phyloP scores from a whole-genome alignment of 2,888 invertebrate species.

The Dasysyrphus tricinctus region DNA sequence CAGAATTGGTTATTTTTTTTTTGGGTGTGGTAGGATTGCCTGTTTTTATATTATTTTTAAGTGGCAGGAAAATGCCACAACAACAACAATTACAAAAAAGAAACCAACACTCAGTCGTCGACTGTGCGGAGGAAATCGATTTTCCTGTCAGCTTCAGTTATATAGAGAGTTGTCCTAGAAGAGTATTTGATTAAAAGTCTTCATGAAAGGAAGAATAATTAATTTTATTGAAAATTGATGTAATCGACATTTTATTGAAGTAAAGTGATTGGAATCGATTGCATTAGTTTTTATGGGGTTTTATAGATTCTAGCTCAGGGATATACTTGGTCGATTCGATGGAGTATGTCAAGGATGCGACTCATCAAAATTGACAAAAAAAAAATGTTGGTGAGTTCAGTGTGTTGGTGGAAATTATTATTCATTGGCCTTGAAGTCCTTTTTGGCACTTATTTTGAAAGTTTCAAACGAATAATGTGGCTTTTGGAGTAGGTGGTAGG shows the following conservation, averaged over 20 bases:
- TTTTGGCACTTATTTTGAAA: too few species aligned
- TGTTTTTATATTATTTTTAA: conserved; percentile 5
- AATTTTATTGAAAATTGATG: conserved; percentile 51
- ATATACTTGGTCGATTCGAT: too few species aligned
- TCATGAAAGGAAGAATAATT: conserved; percentile 30
- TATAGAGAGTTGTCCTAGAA: neutral
- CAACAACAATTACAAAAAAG: neutral
- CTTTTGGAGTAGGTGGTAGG: too few species aligned
- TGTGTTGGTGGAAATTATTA: too few species aligned
- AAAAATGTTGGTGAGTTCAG: too few species aligned
- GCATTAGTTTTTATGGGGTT: conserved; percentile 2
- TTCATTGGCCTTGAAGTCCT: too few species aligned
- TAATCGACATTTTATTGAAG: conserved; percentile 36
- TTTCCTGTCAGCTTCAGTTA: conserved; percentile 15
- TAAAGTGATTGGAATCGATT: conserved; percentile 15
- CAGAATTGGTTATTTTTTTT: conserved; percentile 41
- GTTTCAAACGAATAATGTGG: too few species aligned
- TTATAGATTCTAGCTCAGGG: neutral
- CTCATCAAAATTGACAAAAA: too few species aligned
- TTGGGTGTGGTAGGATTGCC: conserved; percentile 43
- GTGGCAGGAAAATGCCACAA: conserved; percentile 13
- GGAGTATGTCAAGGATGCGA: neutral
- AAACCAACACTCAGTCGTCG: conserved; percentile 15
- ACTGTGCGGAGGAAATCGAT: conserved; percentile 46
- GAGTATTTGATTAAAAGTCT: neutral